Evolutionary conservation across 2,888 invertebrate genomes (phyloP).

Genomic region (Xestia c-nigrum): DNA sequence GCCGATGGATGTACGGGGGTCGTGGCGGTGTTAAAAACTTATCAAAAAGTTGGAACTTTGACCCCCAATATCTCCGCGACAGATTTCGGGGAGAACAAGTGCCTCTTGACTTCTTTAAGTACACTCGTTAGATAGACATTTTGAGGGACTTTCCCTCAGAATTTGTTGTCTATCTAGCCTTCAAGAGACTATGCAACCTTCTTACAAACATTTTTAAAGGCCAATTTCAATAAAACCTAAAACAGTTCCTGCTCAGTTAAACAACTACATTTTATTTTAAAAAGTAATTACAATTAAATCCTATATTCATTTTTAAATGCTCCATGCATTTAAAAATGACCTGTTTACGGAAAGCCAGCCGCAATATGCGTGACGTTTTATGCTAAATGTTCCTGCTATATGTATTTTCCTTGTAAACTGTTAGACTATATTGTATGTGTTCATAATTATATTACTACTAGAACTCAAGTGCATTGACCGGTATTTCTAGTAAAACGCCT

Average conservation of each 20-base stretch:
- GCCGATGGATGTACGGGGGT: no score
- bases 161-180: neutral
- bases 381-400: conserved; percentile 5
- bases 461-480: conserved; percentile 9
- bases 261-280: neutral
- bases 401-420: conserved; percentile 43
- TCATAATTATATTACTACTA: neutral
- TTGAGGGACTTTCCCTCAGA: neutral
- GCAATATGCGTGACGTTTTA: neutral
- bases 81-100: no score
- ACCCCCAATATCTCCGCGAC: no score
- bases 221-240: neutral
- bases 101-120: no score
- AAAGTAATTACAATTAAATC: neutral
- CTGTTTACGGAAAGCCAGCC: conserved; percentile 32
- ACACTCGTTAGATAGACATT: neutral
- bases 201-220: neutral
- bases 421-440: neutral
- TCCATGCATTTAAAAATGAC: neutral
- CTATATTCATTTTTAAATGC: no score
- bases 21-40: no score
- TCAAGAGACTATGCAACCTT: neutral
- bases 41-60: no score
- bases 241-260: neutral
- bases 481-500: conserved; percentile 10